Conservation (phyloP, 2,888 invertebrate genomes). For the Auanema freiburgensis region DNA sequence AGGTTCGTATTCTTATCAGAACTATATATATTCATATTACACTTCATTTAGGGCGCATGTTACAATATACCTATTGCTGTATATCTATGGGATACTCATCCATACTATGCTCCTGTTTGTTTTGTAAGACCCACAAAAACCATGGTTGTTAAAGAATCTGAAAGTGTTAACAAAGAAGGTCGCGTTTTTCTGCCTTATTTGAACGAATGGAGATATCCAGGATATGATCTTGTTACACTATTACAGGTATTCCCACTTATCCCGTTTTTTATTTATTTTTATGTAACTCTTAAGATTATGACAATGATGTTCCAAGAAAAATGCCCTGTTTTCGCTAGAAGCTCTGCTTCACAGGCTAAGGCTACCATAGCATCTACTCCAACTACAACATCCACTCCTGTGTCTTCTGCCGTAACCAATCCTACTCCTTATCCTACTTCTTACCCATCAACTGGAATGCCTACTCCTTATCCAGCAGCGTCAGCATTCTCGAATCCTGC, state of each 20-base stretch:
- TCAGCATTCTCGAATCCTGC: conserved; percentile 6
- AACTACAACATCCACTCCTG: conserved; percentile 70
- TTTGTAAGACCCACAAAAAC: conserved; percentile 87
- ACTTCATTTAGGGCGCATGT: conserved; percentile 70
- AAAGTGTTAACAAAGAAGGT: conserved; percentile 71
- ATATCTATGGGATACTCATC: conserved; percentile 96
- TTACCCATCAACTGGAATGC: conserved; percentile 34
- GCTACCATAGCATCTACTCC: conserved; percentile 8
- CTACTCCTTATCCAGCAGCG: conserved; percentile 23
- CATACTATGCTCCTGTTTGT: conserved; percentile 87
- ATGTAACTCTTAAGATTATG: conserved; percentile 74
- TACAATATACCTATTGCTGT: conserved; percentile 97
- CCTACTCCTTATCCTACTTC: conserved; percentile 33
- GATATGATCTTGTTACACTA: conserved; percentile 83
- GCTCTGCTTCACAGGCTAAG: conserved; percentile 63
- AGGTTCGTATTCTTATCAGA: conserved; percentile 58
- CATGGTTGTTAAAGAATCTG: conserved; percentile 79
- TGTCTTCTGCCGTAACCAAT: conserved; percentile 31
- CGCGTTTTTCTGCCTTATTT: conserved; percentile 94
- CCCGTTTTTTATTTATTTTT: not conserved
- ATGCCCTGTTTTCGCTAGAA: conserved; percentile 78
- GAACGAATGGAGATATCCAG: conserved; percentile 81
- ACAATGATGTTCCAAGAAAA: conserved; percentile 88
- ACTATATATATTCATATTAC: not conserved
- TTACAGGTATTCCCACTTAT: conserved; percentile 72